Evolutionary conservation across 1,140 invertebrate genomes (phyloP), one percentile per base, ranked within the genome.

Genomic region (Acromyrmex heyeri): DNA sequence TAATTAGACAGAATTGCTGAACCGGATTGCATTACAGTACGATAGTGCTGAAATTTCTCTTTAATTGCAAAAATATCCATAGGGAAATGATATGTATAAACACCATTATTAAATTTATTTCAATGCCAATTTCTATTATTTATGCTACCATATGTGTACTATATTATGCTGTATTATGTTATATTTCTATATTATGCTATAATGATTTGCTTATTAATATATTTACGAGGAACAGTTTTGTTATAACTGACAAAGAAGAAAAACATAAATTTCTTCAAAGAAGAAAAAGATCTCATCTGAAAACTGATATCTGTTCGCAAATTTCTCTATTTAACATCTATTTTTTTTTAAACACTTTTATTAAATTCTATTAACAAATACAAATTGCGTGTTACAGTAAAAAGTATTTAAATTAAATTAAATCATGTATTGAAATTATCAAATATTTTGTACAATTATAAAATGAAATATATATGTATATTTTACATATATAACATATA

Each of bases 21-120:
- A 14, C 27, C 4, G 27, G 12, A 12, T 38, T 69, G 38, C 18
- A 27, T 79, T 67, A 24, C n/a, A 38, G 3, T 53, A 69, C n/a
- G 48, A 75, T 2, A 16, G 27, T 67, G 18, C 30, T n/a, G 3
- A 65, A 48, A 78, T 53, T 65, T 67, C 3, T 65, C 0, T 65
- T 67, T 78, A 65, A 78, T 78, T 53, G 14, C 27, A n/a, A 48
- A n/a, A 77, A 55, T 34, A 38, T 79, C 27, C 18, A 8, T 7
- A 18, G 44, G 14, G 5, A 55, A 67, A 53, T 30, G 38, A 64
- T 21, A 24, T 24, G 18, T 14, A 8, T 44, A 44, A 44, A 44
- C 8, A 44, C 1, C 16, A 48, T 65, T 78, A 64, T 21, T 21
- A 48, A 65, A 30, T 24, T 48, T 27, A 67, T 65, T 50, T 78